Conservation (phyloP, 2,113 vertebrate species). For the Pomatorhinus ruficollis region DNA sequence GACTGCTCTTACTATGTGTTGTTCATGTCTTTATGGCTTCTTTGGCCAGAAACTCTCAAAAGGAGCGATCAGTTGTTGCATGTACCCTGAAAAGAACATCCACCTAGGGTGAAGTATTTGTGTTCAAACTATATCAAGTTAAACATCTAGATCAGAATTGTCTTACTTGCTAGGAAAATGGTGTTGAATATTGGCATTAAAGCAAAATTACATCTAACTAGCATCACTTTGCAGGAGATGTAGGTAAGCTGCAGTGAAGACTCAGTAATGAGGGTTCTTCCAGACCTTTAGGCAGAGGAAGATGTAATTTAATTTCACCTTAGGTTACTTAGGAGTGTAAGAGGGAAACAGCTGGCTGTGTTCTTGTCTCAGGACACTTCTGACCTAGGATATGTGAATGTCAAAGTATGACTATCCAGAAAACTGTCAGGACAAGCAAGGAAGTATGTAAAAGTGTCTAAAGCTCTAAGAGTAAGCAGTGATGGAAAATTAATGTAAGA, state of each 20-base stretch:
- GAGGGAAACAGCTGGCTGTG: neutral
- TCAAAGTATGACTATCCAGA: neutral
- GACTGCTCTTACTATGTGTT: neutral
- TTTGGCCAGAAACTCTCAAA: neutral
- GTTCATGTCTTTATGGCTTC: neutral
- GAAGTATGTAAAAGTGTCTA: neutral
- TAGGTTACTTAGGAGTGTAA: neutral
- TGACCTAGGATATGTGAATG: neutral
- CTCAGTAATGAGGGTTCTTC: neutral
- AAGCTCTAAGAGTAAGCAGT: neutral
- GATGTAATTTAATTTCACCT: neutral
- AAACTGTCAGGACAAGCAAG: neutral
- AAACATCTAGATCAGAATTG: neutral
- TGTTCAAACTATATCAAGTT: neutral
- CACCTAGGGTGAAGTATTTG: neutral
- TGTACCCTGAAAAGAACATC: neutral
- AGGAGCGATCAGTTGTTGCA: neutral
- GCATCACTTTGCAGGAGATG: fast-evolving
- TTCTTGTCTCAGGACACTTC: neutral
- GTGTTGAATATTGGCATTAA: neutral
- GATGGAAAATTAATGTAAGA: neutral
- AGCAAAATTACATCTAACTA: neutral
- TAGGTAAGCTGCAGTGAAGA: neutral
- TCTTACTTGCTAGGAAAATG: neutral
- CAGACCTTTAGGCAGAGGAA: neutral